These are phyloP conservation scores for Chaitophorus viminalis DNA, from an alignment of 2,888 invertebrate species.

Conservation along the genomic window DNA sequence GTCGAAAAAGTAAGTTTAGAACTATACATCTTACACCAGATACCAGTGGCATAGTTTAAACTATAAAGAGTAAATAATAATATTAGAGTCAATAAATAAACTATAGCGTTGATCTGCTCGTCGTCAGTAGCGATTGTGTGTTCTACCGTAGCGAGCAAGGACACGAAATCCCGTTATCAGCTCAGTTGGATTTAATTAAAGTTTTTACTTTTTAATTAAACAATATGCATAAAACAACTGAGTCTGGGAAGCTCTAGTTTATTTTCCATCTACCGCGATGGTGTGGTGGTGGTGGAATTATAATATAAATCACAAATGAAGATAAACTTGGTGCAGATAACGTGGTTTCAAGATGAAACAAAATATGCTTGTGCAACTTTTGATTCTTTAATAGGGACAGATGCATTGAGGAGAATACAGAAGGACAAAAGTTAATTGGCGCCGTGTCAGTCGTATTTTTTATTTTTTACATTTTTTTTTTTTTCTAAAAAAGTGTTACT, in stretches of 20 bases:
- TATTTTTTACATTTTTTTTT: background rate
- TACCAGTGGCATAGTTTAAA: no score
- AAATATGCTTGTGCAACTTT: slow-evolving; percentile 30
- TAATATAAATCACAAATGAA: slow-evolving; percentile 33
- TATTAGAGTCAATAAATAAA: no score
- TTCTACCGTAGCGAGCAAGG: background rate
- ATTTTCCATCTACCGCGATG: slow-evolving; percentile 1
- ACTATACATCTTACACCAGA: background rate
- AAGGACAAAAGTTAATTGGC: slow-evolving; percentile 16
- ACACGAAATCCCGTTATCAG: slow-evolving; percentile 18
- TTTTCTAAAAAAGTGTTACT: background rate
- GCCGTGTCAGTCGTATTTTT: background rate
- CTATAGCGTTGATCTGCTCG: background rate
- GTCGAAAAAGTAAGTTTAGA: background rate
- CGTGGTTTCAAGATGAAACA: slow-evolving; percentile 23
- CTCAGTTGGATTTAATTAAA: slow-evolving; percentile 45
- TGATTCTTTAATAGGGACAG: slow-evolving; percentile 22
- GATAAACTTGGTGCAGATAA: slow-evolving; percentile 33
- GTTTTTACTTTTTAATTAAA: slow-evolving; percentile 57
- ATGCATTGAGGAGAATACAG: background rate
- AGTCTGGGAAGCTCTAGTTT: slow-evolving; percentile 20
- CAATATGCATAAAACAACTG: slow-evolving; percentile 35
- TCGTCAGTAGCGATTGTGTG: background rate
- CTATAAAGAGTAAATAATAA: no score
- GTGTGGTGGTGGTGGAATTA: background rate